phyloP scores from a whole-genome alignment of 2,888 invertebrate genomes.

The Dioctria linearis region DNA sequence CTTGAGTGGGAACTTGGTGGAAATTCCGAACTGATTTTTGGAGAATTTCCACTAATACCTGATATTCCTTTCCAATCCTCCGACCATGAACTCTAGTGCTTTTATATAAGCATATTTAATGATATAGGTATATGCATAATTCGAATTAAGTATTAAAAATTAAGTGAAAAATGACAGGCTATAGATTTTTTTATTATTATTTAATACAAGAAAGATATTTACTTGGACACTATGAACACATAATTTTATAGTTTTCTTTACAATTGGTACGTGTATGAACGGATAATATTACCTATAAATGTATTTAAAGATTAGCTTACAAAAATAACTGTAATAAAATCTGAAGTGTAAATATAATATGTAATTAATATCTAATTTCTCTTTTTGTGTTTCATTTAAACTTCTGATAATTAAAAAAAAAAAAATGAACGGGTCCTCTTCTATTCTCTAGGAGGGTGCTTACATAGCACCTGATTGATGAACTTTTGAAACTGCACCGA shows the following conservation, averaged over 20 bases:
- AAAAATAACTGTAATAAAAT: constrained; percentile 32
- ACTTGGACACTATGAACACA: constrained; percentile 15
- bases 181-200: constrained; percentile 12
- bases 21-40: constrained; percentile 11
- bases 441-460: too few species aligned
- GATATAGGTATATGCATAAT: constrained; percentile 25
- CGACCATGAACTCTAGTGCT: constrained; percentile 34
- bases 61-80: constrained; percentile 41
- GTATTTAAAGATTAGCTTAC: constrained; percentile 19
- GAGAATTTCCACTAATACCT: constrained; percentile 8
- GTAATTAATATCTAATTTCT: constrained; percentile 1
- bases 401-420: too few species aligned
- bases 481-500: too few species aligned
- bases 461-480: too few species aligned
- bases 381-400: too few species aligned
- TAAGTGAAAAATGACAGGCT: constrained; percentile 36
- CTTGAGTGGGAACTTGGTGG: constrained; percentile 28
- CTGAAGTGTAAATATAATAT: constrained; percentile 35
- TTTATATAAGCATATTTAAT: constrained; percentile 31
- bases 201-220: constrained; percentile 16
- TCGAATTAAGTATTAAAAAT: constrained; percentile 39
- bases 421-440: too few species aligned
- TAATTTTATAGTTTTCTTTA: constrained; percentile 14
- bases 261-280: constrained; percentile 35
- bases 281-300: constrained; percentile 10